Percentiles rank a stretch among this genome's conserved stretches.
phyloP scores from a whole-genome alignment of 2,888 invertebrate genomes.

The Exocentrus adspersus region DNA sequence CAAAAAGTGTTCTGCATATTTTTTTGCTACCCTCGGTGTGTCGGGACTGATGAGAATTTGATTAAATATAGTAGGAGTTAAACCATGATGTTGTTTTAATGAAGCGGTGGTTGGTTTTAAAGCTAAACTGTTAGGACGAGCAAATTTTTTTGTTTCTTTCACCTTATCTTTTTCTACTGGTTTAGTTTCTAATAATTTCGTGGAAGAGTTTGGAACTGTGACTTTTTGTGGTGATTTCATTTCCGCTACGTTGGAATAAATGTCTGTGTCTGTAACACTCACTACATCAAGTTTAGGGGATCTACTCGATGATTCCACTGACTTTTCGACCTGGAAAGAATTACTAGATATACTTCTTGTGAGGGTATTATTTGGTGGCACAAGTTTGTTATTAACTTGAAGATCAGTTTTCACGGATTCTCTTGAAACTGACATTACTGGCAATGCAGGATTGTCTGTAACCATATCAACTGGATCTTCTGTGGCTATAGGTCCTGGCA shows the following conservation, averaged over 20 bases:
- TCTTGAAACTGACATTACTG: conserved; percentile 36
- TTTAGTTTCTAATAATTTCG: conserved; percentile 25
- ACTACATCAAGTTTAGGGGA: conserved; percentile 41
- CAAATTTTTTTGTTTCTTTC: conserved; percentile 71
- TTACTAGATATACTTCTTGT: not conserved
- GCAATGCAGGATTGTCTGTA: conserved; percentile 42
- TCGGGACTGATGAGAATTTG: conserved; percentile 89
- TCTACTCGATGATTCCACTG: conserved; percentile 15
- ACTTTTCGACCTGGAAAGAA: conserved; percentile 31
- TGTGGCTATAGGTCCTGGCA: conserved; percentile 79
- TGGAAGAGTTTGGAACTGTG: conserved; percentile 22
- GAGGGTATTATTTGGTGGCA: not conserved
- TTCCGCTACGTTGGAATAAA: conserved; percentile 37
- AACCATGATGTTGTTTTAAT: conserved; percentile 83
- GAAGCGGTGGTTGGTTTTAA: conserved; percentile 86
- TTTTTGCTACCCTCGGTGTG: conserved; percentile 89
- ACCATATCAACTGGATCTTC: conserved; percentile 47
- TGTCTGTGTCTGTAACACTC: conserved; percentile 46
- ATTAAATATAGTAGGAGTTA: conserved; percentile 84
- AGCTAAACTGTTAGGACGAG: conserved; percentile 84
- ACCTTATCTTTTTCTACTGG: conserved; percentile 20
- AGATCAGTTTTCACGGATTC: conserved; percentile 32
- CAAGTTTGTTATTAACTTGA: conserved; percentile 9
- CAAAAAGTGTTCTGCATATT: conserved; percentile 87
- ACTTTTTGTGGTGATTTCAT: conserved; percentile 39